Evolutionary conservation across 2,888 invertebrate genomes (phyloP).

Genomic region (Drosophila kokeensis): DNA sequence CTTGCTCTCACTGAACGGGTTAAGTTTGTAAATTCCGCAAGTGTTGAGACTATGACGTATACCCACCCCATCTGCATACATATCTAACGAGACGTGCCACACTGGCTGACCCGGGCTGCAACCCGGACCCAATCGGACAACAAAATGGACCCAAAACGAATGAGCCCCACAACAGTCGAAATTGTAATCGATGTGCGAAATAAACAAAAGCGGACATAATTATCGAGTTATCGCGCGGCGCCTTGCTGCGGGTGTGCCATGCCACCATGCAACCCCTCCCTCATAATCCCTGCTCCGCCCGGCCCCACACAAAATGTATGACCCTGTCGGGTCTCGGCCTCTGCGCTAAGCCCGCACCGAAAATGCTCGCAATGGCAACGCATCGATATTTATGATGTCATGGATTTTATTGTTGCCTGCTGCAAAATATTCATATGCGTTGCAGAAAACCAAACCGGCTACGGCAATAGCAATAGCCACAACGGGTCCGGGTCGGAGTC

Average conservation of each 20-base stretch:
- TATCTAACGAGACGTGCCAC: slow-evolving; percentile 29
- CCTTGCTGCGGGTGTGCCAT: slow-evolving; percentile 71
- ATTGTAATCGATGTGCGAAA: slow-evolving; percentile 85
- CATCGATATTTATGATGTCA: slow-evolving; percentile 83
- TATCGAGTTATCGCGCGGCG: slow-evolving; percentile 85
- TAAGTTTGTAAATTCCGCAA: slow-evolving; percentile 70
- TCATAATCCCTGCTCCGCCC: slow-evolving; percentile 11
- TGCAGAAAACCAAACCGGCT: slow-evolving; percentile 31
- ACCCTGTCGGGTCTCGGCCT: slow-evolving; percentile 30
- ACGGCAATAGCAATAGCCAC: slow-evolving; percentile 24
- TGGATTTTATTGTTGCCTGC: slow-evolving; percentile 84
- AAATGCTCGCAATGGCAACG: slow-evolving; percentile 79
- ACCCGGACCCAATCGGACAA: slow-evolving; percentile 34
- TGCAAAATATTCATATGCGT: slow-evolving; percentile 81
- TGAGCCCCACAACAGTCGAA: slow-evolving; percentile 64
- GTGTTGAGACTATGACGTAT: slow-evolving; percentile 71
- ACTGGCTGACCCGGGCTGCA: slow-evolving; percentile 31
- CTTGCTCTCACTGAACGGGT: slow-evolving; percentile 21
- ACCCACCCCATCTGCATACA: slow-evolving; percentile 13
- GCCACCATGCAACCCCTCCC: slow-evolving; percentile 30
- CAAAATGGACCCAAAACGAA: slow-evolving; percentile 49
- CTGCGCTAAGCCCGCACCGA: slow-evolving; percentile 82
- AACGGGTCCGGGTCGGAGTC: slow-evolving; percentile 18
- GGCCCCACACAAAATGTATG: slow-evolving; percentile 54
- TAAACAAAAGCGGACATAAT: slow-evolving; percentile 86